A percentile compares a stretch with the other conserved stretches of the same genome.
Conservation (phyloP, 2,888 invertebrate species). For the Pegoplata infirma region DNA sequence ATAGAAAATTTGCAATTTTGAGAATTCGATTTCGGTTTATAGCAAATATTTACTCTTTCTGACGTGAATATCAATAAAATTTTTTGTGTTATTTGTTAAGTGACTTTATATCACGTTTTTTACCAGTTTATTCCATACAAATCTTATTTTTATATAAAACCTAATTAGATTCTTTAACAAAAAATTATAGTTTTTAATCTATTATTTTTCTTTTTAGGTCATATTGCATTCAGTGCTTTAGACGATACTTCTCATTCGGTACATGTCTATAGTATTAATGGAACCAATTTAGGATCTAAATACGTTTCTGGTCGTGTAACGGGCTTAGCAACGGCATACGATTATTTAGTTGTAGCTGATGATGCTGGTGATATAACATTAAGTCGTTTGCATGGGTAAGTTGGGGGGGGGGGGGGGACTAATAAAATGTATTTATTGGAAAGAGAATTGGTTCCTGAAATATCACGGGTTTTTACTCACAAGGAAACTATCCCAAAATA, state of each 20-base stretch:
- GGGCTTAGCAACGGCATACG: conserved; percentile 78
- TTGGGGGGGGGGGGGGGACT: no score
- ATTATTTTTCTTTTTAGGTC: conserved; percentile 77
- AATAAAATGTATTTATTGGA: no score
- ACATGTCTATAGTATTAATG: conserved; percentile 80
- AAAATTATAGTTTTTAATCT: not conserved
- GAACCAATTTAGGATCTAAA: conserved; percentile 79
- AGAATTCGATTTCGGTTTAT: no score
- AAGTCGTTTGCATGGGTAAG: conserved; percentile 79
- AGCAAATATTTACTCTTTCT: no score
- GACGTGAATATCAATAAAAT: no score
- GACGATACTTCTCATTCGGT: conserved; percentile 79
- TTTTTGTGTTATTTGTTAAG: no score
- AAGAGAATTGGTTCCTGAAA: no score
- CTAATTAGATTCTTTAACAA: no score
- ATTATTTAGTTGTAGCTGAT: conserved; percentile 79
- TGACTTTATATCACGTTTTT: no score
- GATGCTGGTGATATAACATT: conserved; percentile 80
- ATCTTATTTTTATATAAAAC: not conserved
- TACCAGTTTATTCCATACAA: not conserved
- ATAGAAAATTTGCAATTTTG: no score
- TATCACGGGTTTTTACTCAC: no score
- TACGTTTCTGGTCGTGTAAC: conserved; percentile 79
- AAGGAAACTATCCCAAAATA: no score
- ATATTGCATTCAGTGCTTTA: conserved; percentile 80